Percentiles rank a stretch among this genome's conserved stretches.
phyloP scores from a whole-genome alignment of 2,888 invertebrate species.

The Metopia argyrocephala region DNA sequence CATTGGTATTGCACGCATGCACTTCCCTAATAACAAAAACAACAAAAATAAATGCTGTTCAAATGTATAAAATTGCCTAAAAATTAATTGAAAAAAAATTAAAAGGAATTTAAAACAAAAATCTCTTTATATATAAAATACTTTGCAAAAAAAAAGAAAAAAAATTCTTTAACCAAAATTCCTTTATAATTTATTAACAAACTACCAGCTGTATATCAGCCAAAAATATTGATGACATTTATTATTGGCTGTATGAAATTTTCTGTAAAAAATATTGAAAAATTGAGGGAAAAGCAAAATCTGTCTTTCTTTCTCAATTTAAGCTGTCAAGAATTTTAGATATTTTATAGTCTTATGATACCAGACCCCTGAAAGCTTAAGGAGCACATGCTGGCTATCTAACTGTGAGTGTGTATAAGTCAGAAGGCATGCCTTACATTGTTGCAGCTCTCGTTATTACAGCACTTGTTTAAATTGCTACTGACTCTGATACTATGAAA shows the following conservation, averaged over 20 bases:
- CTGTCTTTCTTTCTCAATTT: slow-evolving; percentile 53
- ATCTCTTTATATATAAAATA: neutral
- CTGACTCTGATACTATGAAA: slow-evolving; percentile 45
- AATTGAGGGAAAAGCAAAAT: neutral
- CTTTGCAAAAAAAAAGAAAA: neutral
- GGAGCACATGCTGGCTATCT: no score
- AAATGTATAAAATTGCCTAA: slow-evolving; percentile 12
- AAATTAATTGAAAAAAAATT: slow-evolving; percentile 1
- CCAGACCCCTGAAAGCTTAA: no score
- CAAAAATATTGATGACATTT: slow-evolving; percentile 64
- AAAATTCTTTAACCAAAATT: slow-evolving; percentile 12
- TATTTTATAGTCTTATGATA: neutral
- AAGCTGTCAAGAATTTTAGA: slow-evolving; percentile 58
- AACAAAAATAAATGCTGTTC: neutral
- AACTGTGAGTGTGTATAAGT: no score
- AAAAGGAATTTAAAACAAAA: neutral
- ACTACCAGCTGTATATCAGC: slow-evolving; percentile 13
- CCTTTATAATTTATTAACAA: slow-evolving; percentile 39
- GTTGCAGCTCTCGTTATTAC: neutral
- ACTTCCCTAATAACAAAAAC: neutral
- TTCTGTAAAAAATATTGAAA: neutral
- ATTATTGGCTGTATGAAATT: slow-evolving; percentile 62
- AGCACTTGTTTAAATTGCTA: neutral
- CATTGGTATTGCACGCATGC: slow-evolving; percentile 34
- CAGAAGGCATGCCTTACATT: neutral